Percentiles rank a stretch among this genome's conserved stretches.
Evolutionary conservation across 2,113 vertebrate species (phyloP).

Genomic region (Brienomyrus brachyistius): DNA sequence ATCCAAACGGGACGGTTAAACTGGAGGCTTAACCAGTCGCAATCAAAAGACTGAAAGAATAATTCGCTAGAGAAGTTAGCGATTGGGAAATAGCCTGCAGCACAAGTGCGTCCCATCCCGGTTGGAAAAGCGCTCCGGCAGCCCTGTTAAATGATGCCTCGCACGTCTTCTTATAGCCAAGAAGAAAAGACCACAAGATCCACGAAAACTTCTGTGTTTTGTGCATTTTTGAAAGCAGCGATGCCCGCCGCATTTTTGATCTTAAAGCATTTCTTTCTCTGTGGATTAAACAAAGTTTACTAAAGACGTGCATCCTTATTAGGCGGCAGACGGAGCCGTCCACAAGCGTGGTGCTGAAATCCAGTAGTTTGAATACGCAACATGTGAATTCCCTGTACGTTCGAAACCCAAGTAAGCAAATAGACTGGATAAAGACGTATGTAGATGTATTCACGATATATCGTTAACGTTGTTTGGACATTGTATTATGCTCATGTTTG

Average conservation of each 20-base stretch:
- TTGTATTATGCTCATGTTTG: not conserved
- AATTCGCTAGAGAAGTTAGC: not conserved
- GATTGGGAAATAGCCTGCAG: not conserved
- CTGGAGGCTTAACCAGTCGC: not conserved
- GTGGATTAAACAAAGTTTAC: not conserved
- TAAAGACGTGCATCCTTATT: not conserved
- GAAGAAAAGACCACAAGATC: not conserved
- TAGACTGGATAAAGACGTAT: not conserved
- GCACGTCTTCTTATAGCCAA: not conserved
- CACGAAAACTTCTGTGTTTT: not conserved
- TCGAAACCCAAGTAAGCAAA: not conserved
- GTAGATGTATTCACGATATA: not conserved
- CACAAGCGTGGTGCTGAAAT: conserved; percentile 44
- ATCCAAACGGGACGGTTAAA: not conserved
- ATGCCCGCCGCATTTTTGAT: not conserved
- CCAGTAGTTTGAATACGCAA: not conserved
- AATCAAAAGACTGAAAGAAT: not conserved
- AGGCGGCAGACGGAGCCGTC: conserved; percentile 40
- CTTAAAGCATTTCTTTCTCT: not conserved
- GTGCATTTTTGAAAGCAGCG: not conserved
- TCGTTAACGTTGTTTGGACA: not conserved
- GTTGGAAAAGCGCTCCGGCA: not conserved
- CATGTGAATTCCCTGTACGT: not conserved
- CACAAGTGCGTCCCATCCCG: not conserved
- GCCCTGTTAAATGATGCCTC: not conserved